Conservation (phyloP, 1,140 invertebrate species). For the Drosophila gunungcola region DNA sequence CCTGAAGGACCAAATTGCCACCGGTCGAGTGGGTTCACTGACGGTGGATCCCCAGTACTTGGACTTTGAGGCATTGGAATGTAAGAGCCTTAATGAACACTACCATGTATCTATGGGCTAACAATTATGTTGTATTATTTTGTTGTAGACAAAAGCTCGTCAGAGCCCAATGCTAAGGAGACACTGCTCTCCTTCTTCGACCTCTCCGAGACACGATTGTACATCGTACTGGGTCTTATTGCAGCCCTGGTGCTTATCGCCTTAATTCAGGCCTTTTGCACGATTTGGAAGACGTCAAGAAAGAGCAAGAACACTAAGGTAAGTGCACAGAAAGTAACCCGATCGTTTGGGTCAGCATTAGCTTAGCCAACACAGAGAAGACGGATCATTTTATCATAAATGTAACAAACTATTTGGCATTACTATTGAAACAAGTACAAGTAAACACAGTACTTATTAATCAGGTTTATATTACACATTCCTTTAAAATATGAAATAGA, state of each 20-base stretch:
- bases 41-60: conserved; percentile 91
- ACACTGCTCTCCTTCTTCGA: conserved; percentile 86
- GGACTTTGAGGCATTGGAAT: conserved; percentile 88
- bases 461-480: too few species aligned
- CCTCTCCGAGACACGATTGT: conserved; percentile 89
- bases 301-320: conserved; percentile 88
- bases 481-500: too few species aligned
- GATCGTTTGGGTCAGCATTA: conserved; percentile 23
- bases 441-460: too few species aligned
- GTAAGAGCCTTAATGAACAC: conserved; percentile 80
- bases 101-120: neutral
- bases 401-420: too few species aligned
- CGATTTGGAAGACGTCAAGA: conserved; percentile 89
- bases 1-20: conserved; percentile 89
- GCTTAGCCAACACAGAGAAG: conserved; percentile 32
- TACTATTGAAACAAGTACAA: too few species aligned
- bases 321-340: conserved; percentile 31
- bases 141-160: conserved; percentile 62
- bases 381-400: neutral
- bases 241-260: conserved; percentile 91
- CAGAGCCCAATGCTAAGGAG: conserved; percentile 69
- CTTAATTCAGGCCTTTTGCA: conserved; percentile 93
- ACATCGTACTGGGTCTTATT: conserved; percentile 93
- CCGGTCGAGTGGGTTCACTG: conserved; percentile 90
- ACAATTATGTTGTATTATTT: too few species aligned